Percentiles rank a stretch among this genome's conserved stretches.
These are phyloP conservation scores for Scaptodrosophila latifasciaeformis DNA, from an alignment of 2,888 invertebrate genomes.

Conservation along the genomic window DNA sequence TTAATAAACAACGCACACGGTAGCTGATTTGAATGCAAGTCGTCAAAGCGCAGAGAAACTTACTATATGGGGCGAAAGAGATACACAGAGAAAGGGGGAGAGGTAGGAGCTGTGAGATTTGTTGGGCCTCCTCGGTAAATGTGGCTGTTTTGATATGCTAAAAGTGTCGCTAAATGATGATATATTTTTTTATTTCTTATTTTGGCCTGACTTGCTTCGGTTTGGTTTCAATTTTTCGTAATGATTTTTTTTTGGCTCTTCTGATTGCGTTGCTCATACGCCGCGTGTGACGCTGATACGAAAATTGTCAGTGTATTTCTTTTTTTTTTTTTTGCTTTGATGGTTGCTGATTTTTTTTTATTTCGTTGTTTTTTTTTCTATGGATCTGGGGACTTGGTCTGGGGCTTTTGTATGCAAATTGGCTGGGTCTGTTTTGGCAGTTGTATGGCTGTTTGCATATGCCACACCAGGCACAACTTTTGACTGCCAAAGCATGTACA, in stretches of 20 bases:
- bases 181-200: conserved; percentile 27
- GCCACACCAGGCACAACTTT: conserved; percentile 2
- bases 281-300: conserved; percentile 37
- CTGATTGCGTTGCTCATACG: conserved; percentile 48
- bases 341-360: no score
- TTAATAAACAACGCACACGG: conserved; percentile 36
- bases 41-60: no score
- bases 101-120: no score
- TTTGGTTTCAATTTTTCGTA: no score
- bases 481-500: no score
- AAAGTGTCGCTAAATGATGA: conserved; percentile 63
- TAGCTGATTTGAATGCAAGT: conserved; percentile 48
- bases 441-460: conserved; percentile 14
- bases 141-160: conserved; percentile 50
- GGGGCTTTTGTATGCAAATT: conserved; percentile 55
- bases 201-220: background rate
- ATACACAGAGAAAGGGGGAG: no score
- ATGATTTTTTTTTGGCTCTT: no score
- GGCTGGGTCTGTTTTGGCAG: conserved; percentile 5
- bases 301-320: conserved; percentile 25
- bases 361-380: no score
- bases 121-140: background rate
- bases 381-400: no score
- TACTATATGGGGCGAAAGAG: no score
- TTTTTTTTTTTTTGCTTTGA: background rate